Percentiles rank a stretch among this genome's conserved stretches.
phyloP scores from a whole-genome alignment of 2,113 vertebrate species.

The Cyanistes caeruleus region DNA sequence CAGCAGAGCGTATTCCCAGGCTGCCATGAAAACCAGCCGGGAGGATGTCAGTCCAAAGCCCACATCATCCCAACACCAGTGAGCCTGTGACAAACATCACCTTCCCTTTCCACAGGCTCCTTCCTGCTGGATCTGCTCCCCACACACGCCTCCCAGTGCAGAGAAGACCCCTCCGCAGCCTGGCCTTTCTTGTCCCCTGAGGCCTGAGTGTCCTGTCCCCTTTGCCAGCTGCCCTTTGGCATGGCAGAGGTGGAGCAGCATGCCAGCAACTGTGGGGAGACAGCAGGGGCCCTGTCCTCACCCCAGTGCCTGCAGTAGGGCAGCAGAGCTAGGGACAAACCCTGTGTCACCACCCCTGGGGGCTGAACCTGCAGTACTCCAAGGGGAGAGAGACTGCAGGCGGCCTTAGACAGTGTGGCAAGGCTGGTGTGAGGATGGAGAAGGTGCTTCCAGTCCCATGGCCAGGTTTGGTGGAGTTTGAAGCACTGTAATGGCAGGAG shows the following conservation, averaged over 20 bases:
- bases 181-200: not conserved
- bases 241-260: slow-evolving; percentile 65
- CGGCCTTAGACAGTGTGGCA: not conserved
- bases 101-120: slow-evolving; percentile 29
- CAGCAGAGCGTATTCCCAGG: not conserved
- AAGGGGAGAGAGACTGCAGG: not conserved
- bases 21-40: not conserved
- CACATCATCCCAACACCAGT: accelerated
- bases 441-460: accelerated
- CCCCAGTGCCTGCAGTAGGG: not conserved
- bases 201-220: slow-evolving; percentile 67
- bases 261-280: slow-evolving; percentile 75
- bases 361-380: not conserved
- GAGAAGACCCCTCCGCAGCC: not conserved
- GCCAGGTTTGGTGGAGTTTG: no score
- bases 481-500: not conserved
- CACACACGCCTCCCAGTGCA: slow-evolving; percentile 65
- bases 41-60: not conserved
- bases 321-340: not conserved
- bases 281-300: not conserved
- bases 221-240: slow-evolving; percentile 66
- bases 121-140: slow-evolving; percentile 71
- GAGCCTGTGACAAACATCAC: not conserved
- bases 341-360: not conserved
- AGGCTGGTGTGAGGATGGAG: not conserved